Conservation (phyloP, 1,140 invertebrate genomes). For the Anastrepha ludens region DNA sequence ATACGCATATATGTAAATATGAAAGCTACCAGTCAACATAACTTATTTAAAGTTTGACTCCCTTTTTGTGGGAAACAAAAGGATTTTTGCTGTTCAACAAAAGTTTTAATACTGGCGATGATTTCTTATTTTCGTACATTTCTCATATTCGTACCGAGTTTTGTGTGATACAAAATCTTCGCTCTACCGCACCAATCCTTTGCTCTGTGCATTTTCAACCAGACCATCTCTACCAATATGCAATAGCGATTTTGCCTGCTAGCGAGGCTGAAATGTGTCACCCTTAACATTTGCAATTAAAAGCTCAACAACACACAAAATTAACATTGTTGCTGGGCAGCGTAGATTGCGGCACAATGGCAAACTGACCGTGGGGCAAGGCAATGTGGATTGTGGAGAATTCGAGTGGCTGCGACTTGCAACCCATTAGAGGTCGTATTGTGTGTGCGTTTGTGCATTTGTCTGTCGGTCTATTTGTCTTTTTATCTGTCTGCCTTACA, state of each 20-base stretch:
- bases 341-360: slow-evolving; percentile 16
- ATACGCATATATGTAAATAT: background rate
- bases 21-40: background rate
- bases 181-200: background rate
- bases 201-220: background rate
- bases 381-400: background rate
- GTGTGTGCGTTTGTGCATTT: background rate
- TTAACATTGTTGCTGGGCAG: slow-evolving; percentile 68
- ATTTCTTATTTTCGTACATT: no score
- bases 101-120: no score
- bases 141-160: no score
- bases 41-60: background rate
- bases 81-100: no score
- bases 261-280: slow-evolving; percentile 24
- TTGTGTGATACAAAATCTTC: no score
- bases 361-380: slow-evolving; percentile 6
- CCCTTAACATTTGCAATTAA: slow-evolving; percentile 69
- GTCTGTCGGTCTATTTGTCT: slow-evolving; percentile 18
- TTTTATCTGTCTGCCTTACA: slow-evolving; percentile 59
- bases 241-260: background rate
- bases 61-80: background rate
- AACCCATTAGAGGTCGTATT: background rate
- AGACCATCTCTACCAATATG: background rate
- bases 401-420: background rate
- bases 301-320: slow-evolving; percentile 71